Evolutionary conservation across 1,140 invertebrate species (phyloP), one percentile per base, ranked within the genome.

Genomic region (Melipona quadrifasciata): DNA sequence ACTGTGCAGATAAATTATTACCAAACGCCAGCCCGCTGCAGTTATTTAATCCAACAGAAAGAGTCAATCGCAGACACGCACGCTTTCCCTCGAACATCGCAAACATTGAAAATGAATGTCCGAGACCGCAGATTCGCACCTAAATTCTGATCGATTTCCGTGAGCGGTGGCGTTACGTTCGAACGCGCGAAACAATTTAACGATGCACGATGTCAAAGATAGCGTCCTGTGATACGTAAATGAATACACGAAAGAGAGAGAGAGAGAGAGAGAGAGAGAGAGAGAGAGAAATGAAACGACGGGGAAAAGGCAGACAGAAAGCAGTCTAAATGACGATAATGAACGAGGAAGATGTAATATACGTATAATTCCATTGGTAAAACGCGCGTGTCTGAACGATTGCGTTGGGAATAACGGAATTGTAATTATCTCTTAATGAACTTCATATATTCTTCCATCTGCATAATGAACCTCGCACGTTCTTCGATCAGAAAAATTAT

Each of bases 351-450:
- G 74, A 80, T 31, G 61, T 19, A 51, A 61, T 19, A 74, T 17
- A 27, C 47, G n/a, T 84, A 71, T 79, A 79, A 84, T 84, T 70
- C 55, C 51, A 79, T 79, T 55, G 75, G 24, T 67, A 24, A 31
- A 55, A 79, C 67, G 31, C 65, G 58, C 78, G 71, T 70, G 51
- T 79, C 27, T 14, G 65, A 61, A 51, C 65, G n/a, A 12, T 27
- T 19, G 53, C 73, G 10, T 24, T 17, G 61, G n/a, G 67, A 53
- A 84, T 83, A 83, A 83, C 61, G 65, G 39, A 39, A 61, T 47
- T 24, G 76, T 84, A 55, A 64, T 84, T 84, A 79, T 61, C 57
- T 67, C 61, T 84, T 79, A 84, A 79, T 51, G 76, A 84, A 84
- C 57, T 47, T 64, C 31, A 78, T 71, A 78, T 55, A 53, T 61